Percentiles rank a stretch among this genome's conserved stretches.
phyloP scores from a whole-genome alignment of 2,888 invertebrate species.

The Phalera bucephala region DNA sequence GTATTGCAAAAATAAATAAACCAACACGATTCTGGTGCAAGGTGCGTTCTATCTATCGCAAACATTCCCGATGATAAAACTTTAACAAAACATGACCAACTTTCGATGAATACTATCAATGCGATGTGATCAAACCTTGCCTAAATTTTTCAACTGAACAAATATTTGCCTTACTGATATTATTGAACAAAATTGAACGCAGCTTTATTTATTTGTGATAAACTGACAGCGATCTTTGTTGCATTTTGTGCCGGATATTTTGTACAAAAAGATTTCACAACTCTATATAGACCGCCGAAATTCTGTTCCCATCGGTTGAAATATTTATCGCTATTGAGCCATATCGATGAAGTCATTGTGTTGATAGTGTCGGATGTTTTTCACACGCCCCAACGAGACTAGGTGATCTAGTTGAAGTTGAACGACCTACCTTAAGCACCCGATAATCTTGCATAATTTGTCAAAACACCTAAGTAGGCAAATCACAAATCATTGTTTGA shows the following conservation, averaged over 20 bases:
- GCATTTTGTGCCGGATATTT: slow-evolving; percentile 28
- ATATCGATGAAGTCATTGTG: slow-evolving; percentile 48
- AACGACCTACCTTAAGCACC: slow-evolving; percentile 55
- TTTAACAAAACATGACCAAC: slow-evolving; percentile 27
- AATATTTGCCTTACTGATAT: slow-evolving; percentile 42
- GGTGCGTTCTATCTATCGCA: slow-evolving; percentile 17
- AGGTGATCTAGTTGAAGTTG: slow-evolving; percentile 56
- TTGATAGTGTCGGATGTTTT: slow-evolving; percentile 45
- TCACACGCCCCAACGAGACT: slow-evolving; percentile 53
- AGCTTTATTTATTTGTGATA: slow-evolving; percentile 32
- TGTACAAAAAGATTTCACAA: slow-evolving; percentile 51
- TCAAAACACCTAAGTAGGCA: slow-evolving; percentile 34
- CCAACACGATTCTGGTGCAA: slow-evolving; percentile 4
- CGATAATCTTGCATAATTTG: slow-evolving; percentile 49
- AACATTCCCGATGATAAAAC: slow-evolving; percentile 34
- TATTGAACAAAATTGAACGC: slow-evolving; percentile 17
- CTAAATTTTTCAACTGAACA: slow-evolving; percentile 33
- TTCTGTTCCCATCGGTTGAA: slow-evolving; percentile 46
- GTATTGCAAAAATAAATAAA: slow-evolving; percentile 5
- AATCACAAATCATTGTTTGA: slow-evolving; percentile 51
- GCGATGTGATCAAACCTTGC: slow-evolving; percentile 27
- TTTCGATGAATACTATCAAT: slow-evolving; percentile 33
- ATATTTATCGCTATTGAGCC: slow-evolving; percentile 53
- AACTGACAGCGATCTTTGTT: slow-evolving; percentile 35
- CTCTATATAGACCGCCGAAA: slow-evolving; percentile 34